Conservation (phyloP, 2,797 vertebrate genomes). For the Takifugu rubripes region DNA sequence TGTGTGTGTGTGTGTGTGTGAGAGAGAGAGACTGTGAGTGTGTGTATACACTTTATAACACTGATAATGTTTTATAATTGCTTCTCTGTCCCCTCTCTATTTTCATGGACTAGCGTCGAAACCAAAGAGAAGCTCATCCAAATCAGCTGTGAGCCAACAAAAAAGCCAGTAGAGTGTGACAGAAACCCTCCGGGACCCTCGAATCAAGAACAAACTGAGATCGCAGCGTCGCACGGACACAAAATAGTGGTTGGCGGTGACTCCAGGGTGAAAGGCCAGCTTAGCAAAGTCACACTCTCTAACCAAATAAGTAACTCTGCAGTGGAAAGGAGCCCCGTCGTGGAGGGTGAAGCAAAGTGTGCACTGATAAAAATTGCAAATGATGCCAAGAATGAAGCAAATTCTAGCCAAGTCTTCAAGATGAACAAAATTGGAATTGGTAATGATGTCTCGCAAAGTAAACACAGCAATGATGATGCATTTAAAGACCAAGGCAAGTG, state of each 20-base stretch:
- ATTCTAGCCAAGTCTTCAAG: conserved; percentile 47
- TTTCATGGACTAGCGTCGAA: conserved; percentile 53
- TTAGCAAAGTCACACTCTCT: conserved; percentile 28
- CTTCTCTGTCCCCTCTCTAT: not conserved
- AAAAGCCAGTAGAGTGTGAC: conserved; percentile 71
- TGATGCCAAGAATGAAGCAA: conserved; percentile 51
- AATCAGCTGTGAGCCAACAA: conserved; percentile 37
- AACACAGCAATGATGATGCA: conserved; percentile 43
- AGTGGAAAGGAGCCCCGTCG: conserved; percentile 33
- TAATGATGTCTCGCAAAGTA: conserved; percentile 29
- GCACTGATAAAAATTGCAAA: conserved; percentile 47
- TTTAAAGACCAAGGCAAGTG: conserved; percentile 55
- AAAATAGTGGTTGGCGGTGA: conserved; percentile 17
- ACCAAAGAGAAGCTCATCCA: conserved; percentile 49
- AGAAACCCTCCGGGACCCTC: conserved; percentile 57
- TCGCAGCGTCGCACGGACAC: conserved; percentile 62
- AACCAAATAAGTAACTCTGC: conserved; percentile 45
- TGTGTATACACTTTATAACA: not conserved
- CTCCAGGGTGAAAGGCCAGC: conserved; percentile 39
- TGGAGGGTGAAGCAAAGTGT: conserved; percentile 41
- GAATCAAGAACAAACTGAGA: conserved; percentile 56
- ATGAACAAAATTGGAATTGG: conserved; percentile 31
- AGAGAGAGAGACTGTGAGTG: too few relatives aligned
- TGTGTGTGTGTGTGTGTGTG: too few relatives aligned
- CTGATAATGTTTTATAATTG: not conserved